Evolutionary conservation across 2,797 vertebrate genomes (phyloP).

Genomic region (Tinamus major): DNA sequence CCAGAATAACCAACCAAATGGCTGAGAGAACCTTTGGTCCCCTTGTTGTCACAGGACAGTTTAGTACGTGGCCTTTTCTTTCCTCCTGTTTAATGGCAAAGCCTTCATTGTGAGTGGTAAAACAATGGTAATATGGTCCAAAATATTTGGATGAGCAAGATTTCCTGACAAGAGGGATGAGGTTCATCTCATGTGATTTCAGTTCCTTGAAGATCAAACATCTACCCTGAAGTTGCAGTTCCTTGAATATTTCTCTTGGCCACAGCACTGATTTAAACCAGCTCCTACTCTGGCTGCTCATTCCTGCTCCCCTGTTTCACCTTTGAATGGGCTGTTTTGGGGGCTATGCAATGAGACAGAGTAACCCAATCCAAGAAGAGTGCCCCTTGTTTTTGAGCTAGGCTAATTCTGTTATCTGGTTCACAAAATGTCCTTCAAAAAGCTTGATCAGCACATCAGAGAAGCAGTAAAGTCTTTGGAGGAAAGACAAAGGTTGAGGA

Average conservation of each 20-base stretch:
- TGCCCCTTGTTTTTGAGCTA: not conserved
- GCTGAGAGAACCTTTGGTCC: not conserved
- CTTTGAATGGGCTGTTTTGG: not conserved
- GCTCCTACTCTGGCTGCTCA: not conserved
- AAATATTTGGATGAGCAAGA: rapidly evolving
- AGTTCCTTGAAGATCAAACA: not conserved
- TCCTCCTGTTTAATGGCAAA: not conserved
- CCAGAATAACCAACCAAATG: not conserved
- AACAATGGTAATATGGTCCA: not conserved
- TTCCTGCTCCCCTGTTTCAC: not conserved
- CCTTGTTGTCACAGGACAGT: not conserved
- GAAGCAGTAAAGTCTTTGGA: not conserved
- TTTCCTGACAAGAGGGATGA: not conserved
- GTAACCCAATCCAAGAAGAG: not conserved
- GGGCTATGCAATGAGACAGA: not conserved
- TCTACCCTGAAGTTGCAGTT: not conserved
- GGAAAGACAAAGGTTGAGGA: not conserved
- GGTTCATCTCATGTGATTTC: not conserved
- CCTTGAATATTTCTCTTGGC: not conserved
- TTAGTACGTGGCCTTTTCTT: not conserved
- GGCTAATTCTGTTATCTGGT: not conserved
- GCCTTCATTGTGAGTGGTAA: not conserved
- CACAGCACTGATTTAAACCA: not conserved
- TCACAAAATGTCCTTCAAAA: not conserved
- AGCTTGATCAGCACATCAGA: not conserved